These are phyloP conservation scores for Bos javanicus DNA, from an alignment of 2,113 vertebrate species.

Conservation along the genomic window DNA sequence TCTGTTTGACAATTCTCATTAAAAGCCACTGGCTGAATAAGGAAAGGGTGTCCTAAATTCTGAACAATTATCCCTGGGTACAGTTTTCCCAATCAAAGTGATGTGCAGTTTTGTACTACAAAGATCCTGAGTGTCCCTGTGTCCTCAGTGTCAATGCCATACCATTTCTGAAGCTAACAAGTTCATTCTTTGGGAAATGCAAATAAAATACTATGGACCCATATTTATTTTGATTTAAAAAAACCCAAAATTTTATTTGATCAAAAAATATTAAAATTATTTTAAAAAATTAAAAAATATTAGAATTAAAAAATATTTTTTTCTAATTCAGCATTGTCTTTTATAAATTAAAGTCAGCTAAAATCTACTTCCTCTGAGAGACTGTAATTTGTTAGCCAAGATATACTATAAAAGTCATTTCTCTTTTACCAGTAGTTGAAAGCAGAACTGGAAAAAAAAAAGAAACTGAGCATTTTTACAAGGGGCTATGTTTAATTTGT, in stretches of 20 bases:
- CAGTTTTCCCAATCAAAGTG: not conserved
- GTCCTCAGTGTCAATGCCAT: not conserved
- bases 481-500: constrained; percentile 44
- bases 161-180: not conserved
- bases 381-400: constrained; percentile 61
- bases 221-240: not conserved
- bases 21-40: not conserved
- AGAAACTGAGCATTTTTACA: constrained; percentile 32
- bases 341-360: constrained; percentile 67
- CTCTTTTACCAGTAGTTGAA: constrained; percentile 44
- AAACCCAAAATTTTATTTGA: constrained; percentile 48
- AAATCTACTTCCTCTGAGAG: constrained; percentile 61
- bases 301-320: not conserved
- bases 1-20: not conserved
- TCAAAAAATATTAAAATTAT: constrained; percentile 29
- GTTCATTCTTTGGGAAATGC: not conserved
- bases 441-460: not conserved
- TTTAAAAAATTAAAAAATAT: no score
- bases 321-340: constrained; percentile 58
- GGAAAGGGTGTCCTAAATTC: not conserved
- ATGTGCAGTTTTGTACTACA: not conserved
- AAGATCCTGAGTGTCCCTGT: not conserved
- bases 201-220: not conserved
- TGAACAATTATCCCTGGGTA: not conserved
- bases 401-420: constrained; percentile 64